A percentile compares a stretch with the other conserved stretches of the same genome.
phyloP scores from a whole-genome alignment of 2,113 vertebrate genomes.

The Anoplopoma fimbria region DNA sequence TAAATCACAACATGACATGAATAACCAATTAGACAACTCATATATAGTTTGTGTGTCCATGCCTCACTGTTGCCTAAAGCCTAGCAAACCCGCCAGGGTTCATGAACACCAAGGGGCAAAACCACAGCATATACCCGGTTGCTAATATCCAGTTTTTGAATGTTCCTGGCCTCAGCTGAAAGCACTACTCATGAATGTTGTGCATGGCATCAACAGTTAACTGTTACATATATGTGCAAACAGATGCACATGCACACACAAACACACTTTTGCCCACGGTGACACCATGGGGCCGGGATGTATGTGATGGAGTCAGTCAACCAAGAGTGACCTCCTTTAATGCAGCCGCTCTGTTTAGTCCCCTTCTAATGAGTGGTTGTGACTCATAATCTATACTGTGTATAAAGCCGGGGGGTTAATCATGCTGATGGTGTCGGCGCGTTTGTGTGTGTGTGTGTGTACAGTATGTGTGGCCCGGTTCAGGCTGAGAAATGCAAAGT shows the following conservation, averaged over 20 bases:
- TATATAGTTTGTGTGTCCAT: no score
- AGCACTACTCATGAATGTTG: constrained; percentile 9
- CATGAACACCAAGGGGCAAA: constrained; percentile 8
- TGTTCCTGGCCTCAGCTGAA: neutral
- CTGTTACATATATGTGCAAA: neutral
- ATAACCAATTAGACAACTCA: neutral
- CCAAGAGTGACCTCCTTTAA: constrained; percentile 66
- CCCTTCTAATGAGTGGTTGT: constrained; percentile 65
- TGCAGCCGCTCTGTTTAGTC: constrained; percentile 53
- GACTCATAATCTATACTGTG: constrained; percentile 71
- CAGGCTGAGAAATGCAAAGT: constrained; percentile 37
- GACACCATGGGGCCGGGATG: constrained; percentile 37
- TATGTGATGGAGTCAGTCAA: constrained; percentile 60
- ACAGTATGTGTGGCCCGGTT: constrained; percentile 29
- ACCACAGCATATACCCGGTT: neutral
- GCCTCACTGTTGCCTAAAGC: no score
- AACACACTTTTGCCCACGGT: constrained; percentile 30
- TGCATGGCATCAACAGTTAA: constrained; percentile 9
- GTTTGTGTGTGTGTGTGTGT: constrained; percentile 35
- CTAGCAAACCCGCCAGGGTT: neutral
- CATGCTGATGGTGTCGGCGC: constrained; percentile 25
- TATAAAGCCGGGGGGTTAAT: constrained; percentile 54
- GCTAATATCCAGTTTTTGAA: neutral
- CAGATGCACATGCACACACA: neutral
- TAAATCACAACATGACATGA: neutral